phyloP scores from a whole-genome alignment of 1,140 invertebrate species.

The Leguminivora glycinivorella region DNA sequence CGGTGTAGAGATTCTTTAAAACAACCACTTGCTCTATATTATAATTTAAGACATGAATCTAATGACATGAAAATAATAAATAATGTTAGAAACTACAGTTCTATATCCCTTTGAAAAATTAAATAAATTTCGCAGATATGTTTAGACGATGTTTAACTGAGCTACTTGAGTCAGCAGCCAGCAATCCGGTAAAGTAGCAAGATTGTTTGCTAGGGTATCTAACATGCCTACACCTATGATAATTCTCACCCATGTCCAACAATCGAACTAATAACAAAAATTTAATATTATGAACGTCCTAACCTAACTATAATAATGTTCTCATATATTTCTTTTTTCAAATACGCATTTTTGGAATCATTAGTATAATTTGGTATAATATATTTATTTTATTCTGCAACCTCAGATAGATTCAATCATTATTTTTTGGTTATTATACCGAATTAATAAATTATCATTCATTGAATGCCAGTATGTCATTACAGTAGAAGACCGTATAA shows the following conservation, averaged over 20 bases:
- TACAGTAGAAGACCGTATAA: constrained; percentile 6
- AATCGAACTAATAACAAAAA: constrained; percentile 5
- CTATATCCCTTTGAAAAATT: constrained; percentile 2
- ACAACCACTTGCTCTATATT: constrained; percentile 59
- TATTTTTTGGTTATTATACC: background rate
- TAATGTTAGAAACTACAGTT: background rate
- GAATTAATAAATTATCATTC: background rate
- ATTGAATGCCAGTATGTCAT: background rate
- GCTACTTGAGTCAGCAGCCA: background rate
- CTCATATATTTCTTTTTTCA: background rate
- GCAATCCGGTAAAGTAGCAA: constrained; percentile 15
- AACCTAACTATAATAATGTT: background rate
- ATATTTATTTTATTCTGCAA: background rate
- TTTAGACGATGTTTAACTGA: background rate
- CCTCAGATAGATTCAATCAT: background rate
- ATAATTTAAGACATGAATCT: constrained; percentile 47
- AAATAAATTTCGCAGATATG: background rate
- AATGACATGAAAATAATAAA: constrained; percentile 1
- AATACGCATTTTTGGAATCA: background rate
- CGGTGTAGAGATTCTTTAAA: constrained; percentile 74
- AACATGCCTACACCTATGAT: constrained; percentile 45
- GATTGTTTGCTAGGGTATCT: background rate
- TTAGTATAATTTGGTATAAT: background rate
- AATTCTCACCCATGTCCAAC: constrained; percentile 76
- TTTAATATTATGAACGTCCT: background rate